A percentile compares a stretch with the other conserved stretches of the same genome.
Evolutionary conservation across 2,797 vertebrate species (phyloP).

Genomic region (Neoniphon sammara): DNA sequence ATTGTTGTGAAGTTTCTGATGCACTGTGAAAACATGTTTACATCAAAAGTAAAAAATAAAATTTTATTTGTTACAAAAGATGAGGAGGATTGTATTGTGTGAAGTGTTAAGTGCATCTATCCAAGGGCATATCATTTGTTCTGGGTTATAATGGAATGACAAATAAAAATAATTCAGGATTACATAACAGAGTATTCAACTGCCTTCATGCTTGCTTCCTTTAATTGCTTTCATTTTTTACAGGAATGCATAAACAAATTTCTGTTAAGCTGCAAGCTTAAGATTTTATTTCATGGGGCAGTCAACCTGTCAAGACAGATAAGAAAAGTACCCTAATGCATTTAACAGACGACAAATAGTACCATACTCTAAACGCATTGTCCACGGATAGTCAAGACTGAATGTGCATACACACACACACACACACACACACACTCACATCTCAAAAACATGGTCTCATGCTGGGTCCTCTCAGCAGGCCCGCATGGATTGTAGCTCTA

Average conservation of each 20-base stretch:
- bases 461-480: slow-evolving; percentile 16
- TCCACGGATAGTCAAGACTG: background rate
- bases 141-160: slow-evolving; percentile 43
- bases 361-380: too few relatives aligned
- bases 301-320: too few relatives aligned
- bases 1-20: slow-evolving; percentile 69
- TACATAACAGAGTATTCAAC: background rate
- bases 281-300: too few relatives aligned
- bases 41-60: slow-evolving; percentile 48
- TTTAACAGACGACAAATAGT: too few relatives aligned
- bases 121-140: slow-evolving; percentile 48
- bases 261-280: too few relatives aligned
- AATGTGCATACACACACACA: background rate
- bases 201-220: background rate
- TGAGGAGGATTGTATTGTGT: slow-evolving; percentile 54
- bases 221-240: slow-evolving; percentile 26
- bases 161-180: slow-evolving; percentile 61
- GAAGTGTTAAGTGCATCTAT: slow-evolving; percentile 45
- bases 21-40: slow-evolving; percentile 76
- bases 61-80: slow-evolving; percentile 33
- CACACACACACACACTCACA: background rate
- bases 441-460: background rate
- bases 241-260: background rate
- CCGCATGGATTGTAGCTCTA: slow-evolving; percentile 26
- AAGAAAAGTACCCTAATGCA: too few relatives aligned